These are phyloP conservation scores for Microtus pennsylvanicus DNA, from an alignment of 2,113 vertebrate genomes.

Conservation along the genomic window DNA sequence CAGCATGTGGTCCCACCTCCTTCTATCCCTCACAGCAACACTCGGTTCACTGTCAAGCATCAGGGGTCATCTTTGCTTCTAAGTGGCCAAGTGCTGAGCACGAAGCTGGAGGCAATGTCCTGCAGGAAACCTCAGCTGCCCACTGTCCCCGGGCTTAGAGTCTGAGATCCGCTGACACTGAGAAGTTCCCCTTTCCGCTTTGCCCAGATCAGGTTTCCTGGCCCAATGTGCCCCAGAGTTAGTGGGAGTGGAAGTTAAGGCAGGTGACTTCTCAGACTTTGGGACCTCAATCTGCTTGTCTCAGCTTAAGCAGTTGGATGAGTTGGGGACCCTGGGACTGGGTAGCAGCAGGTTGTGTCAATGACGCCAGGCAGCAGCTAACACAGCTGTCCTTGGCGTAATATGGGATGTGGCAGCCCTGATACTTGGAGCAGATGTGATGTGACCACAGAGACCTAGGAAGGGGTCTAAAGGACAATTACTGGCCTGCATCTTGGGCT, in stretches of 20 bases:
- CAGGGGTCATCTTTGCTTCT: not conserved
- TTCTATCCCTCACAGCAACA: not conserved
- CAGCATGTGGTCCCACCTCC: fast-evolving
- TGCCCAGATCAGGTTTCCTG: not conserved
- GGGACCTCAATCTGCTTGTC: fast-evolving
- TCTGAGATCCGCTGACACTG: not conserved
- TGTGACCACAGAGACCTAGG: not conserved
- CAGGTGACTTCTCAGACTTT: not conserved
- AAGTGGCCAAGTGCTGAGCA: not conserved
- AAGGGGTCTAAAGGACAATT: not conserved
- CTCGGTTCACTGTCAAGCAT: not conserved
- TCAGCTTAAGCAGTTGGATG: not conserved
- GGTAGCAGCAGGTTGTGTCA: not conserved
- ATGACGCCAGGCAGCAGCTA: fast-evolving
- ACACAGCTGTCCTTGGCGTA: not conserved
- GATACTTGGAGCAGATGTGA: not conserved
- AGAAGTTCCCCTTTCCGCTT: fast-evolving
- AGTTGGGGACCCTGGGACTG: not conserved
- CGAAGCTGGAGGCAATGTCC: not conserved
- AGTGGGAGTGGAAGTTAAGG: not conserved
- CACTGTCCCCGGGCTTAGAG: fast-evolving
- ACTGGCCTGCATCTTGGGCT: fast-evolving
- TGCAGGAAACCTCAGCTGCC: not conserved
- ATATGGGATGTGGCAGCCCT: not conserved
- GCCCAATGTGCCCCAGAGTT: fast-evolving